Evolutionary conservation across 2,113 vertebrate genomes (phyloP).

Genomic region (Chinchilla lanigera): DNA sequence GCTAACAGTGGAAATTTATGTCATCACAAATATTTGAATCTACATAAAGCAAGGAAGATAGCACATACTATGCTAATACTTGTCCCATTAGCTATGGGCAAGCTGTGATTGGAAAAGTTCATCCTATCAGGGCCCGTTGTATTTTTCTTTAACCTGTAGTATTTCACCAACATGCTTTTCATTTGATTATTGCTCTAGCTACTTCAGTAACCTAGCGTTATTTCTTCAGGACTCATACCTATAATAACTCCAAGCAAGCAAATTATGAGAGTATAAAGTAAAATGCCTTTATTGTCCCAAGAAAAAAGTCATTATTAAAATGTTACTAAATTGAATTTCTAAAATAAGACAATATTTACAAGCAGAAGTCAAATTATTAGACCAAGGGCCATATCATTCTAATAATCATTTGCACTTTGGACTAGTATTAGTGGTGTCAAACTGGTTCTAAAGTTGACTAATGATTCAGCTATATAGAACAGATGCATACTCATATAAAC

Average conservation of each 20-base stretch:
- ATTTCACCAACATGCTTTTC: conserved; percentile 11
- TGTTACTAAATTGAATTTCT: neutral
- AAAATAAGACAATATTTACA: neutral
- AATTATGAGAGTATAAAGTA: neutral
- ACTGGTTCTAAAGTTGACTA: conserved; percentile 15
- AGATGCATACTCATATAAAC: neutral
- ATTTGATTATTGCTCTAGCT: conserved; percentile 22
- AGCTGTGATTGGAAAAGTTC: neutral
- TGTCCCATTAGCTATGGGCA: neutral
- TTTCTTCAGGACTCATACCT: neutral
- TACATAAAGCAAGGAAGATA: neutral
- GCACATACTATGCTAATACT: neutral
- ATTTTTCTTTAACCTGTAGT: neutral
- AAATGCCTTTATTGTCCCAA: neutral
- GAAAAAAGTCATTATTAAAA: neutral
- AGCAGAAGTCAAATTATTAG: conserved; percentile 4
- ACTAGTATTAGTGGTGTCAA: neutral
- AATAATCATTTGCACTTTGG: neutral
- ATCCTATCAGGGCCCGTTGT: neutral
- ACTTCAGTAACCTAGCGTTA: neutral
- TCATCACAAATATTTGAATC: neutral
- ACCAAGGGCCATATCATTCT: neutral
- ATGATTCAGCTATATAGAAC: neutral
- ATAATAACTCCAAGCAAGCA: neutral
- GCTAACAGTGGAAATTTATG: neutral